Conservation (phyloP, 2,888 invertebrate species). For the Macrosoma leucophasiata region DNA sequence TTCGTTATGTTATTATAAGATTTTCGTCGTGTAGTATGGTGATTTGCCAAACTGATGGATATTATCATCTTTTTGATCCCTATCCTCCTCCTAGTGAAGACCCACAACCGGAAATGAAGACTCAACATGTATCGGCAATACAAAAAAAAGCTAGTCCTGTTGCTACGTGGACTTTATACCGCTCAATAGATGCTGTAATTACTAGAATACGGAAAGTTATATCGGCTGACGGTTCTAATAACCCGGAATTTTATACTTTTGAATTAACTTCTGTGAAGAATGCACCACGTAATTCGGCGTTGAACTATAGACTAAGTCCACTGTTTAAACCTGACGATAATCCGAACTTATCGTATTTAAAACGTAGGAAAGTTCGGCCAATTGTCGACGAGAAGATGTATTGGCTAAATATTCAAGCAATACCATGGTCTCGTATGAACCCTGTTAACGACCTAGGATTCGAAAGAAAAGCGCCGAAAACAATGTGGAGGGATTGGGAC, state of each 20-base stretch:
- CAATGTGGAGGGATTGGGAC: slow-evolving; percentile 80
- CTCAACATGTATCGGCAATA: slow-evolving; percentile 10
- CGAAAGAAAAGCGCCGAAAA: slow-evolving; percentile 44
- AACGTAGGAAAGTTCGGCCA: slow-evolving; percentile 40
- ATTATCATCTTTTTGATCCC: slow-evolving; percentile 79
- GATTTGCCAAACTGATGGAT: slow-evolving; percentile 71
- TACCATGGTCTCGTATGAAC: slow-evolving; percentile 63
- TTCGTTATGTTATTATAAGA: slow-evolving; percentile 75
- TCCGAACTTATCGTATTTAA: slow-evolving; percentile 53
- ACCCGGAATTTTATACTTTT: slow-evolving; percentile 72
- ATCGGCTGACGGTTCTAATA: slow-evolving; percentile 31
- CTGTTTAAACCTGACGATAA: slow-evolving; percentile 58
- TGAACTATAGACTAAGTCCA: slow-evolving; percentile 61
- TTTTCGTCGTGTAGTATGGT: slow-evolving; percentile 75
- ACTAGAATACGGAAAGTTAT: slow-evolving; percentile 44
- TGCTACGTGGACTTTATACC: slow-evolving; percentile 68
- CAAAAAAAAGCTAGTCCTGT: slow-evolving; percentile 32
- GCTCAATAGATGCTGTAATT: slow-evolving; percentile 45
- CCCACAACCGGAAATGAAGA: slow-evolving; percentile 22
- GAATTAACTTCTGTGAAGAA: slow-evolving; percentile 72
- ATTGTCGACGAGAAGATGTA: slow-evolving; percentile 68
- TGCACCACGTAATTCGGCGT: slow-evolving; percentile 63
- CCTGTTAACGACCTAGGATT: slow-evolving; percentile 53
- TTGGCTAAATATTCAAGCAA: slow-evolving; percentile 54
- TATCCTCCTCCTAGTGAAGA: slow-evolving; percentile 56